Conservation (phyloP, 2,888 invertebrate species). For the Strigamia crassipes region DNA sequence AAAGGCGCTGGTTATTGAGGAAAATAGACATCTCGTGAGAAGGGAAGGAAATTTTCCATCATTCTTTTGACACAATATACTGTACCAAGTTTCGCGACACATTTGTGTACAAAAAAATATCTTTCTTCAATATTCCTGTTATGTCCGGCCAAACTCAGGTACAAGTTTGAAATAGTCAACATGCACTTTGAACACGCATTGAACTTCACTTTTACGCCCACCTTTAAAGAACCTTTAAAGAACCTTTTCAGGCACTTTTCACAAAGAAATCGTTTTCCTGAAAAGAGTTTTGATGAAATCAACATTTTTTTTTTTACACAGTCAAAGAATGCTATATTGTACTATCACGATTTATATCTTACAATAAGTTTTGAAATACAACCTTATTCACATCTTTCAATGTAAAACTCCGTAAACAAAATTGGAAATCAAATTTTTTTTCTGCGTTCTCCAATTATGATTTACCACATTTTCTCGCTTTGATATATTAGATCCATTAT, state of each 20-base stretch:
- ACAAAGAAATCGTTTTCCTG: slow-evolving; percentile 27
- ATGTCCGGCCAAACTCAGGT: slow-evolving; percentile 33
- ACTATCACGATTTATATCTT: slow-evolving; percentile 2
- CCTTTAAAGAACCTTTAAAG: too few relatives aligned
- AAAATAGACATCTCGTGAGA: slow-evolving; percentile 45
- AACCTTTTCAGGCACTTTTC: slow-evolving; percentile 25
- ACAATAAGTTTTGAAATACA: neutral
- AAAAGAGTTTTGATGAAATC: slow-evolving; percentile 13
- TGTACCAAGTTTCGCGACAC: neutral
- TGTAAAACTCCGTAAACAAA: neutral
- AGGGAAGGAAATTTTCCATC: slow-evolving; percentile 48
- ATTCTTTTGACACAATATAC: slow-evolving; percentile 17
- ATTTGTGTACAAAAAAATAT: slow-evolving; percentile 8
- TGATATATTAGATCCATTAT: too few relatives aligned
- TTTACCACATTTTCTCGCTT: too few relatives aligned
- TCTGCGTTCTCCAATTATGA: too few relatives aligned
- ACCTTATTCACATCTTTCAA: neutral
- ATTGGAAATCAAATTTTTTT: neutral
- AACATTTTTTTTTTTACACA: neutral
- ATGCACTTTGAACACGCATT: neutral
- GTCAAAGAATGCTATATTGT: neutral
- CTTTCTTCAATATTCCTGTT: neutral
- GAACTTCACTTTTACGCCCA: neutral
- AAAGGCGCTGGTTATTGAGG: slow-evolving; percentile 45
- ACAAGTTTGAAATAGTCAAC: neutral